phyloP scores from a whole-genome alignment of 1,140 invertebrate species.

The Drosophila tristis region DNA sequence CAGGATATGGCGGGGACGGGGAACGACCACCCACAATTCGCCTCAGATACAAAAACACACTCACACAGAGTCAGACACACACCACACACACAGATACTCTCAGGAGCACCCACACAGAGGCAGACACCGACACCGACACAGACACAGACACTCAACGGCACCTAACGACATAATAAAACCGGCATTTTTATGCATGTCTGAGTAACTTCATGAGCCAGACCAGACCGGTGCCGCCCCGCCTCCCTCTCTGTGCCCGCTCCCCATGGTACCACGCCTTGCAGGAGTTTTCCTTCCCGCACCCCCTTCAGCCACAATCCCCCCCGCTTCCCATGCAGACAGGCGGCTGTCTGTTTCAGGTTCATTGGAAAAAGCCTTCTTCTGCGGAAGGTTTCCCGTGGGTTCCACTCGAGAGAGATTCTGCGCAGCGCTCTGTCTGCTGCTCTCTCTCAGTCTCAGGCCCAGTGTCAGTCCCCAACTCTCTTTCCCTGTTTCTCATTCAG shows the following conservation, averaged over 20 bases:
- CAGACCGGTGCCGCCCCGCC: slow-evolving; percentile 41
- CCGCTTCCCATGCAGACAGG: slow-evolving; percentile 55
- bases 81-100: slow-evolving; percentile 9
- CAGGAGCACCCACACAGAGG: slow-evolving; percentile 17
- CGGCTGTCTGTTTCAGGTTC: slow-evolving; percentile 71
- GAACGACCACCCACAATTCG: slow-evolving; percentile 30
- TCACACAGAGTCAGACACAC: slow-evolving; percentile 13
- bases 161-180: slow-evolving; percentile 80
- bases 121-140: slow-evolving; percentile 19
- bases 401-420: slow-evolving; percentile 43
- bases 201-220: slow-evolving; percentile 78
- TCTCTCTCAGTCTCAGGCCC: slow-evolving; percentile 11
- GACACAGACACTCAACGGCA: slow-evolving; percentile 42
- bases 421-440: slow-evolving; percentile 35
- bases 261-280: slow-evolving; percentile 41
- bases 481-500: slow-evolving; percentile 47
- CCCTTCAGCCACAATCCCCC: slow-evolving; percentile 2
- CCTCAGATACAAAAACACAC: slow-evolving; percentile 32
- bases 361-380: slow-evolving; percentile 49
- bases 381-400: slow-evolving; percentile 47
- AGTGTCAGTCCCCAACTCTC: neutral
- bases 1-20: neutral
- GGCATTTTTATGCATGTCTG: slow-evolving; percentile 82
- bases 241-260: neutral
- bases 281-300: slow-evolving; percentile 30